Percentiles rank a stretch among this genome's conserved stretches.
Evolutionary conservation across 2,797 vertebrate species (phyloP).

Genomic region (Melanotaenia maccullochi): DNA sequence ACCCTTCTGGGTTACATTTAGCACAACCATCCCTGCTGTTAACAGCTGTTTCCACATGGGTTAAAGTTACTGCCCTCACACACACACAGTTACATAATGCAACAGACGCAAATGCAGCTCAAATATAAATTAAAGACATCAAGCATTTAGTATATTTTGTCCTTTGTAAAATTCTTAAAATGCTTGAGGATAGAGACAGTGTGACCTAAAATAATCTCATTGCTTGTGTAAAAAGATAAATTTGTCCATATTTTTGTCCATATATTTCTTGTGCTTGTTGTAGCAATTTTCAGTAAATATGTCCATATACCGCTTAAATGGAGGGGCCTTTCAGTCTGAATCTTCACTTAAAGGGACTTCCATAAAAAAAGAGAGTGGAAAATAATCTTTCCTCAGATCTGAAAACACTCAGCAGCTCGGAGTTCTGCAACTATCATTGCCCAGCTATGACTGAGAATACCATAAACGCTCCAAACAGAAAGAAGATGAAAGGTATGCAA

Average conservation of each 20-base stretch:
- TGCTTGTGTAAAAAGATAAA: constrained; percentile 18
- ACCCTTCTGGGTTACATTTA: constrained; percentile 46
- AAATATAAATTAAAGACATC: constrained; percentile 5
- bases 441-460: constrained; percentile 17
- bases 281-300: too few species aligned
- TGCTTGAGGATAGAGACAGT: not conserved
- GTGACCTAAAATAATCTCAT: not conserved
- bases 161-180: not conserved
- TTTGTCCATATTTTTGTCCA: not conserved
- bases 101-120: not conserved
- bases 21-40: constrained; percentile 47
- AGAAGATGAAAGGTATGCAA: constrained; percentile 49
- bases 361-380: too few species aligned
- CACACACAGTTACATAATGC: constrained; percentile 23
- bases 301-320: too few species aligned
- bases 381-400: constrained; percentile 16
- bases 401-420: not conserved
- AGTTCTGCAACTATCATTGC: constrained; percentile 33
- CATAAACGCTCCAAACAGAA: constrained; percentile 33
- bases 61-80: constrained; percentile 31
- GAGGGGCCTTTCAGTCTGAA: not conserved
- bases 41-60: constrained; percentile 63
- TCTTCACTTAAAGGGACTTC: not conserved
- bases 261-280: not conserved
- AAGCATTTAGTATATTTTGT: not conserved